These are phyloP conservation scores for Notiomystis cincta DNA, from an alignment of 2,113 vertebrate species.

Conservation along the genomic window DNA sequence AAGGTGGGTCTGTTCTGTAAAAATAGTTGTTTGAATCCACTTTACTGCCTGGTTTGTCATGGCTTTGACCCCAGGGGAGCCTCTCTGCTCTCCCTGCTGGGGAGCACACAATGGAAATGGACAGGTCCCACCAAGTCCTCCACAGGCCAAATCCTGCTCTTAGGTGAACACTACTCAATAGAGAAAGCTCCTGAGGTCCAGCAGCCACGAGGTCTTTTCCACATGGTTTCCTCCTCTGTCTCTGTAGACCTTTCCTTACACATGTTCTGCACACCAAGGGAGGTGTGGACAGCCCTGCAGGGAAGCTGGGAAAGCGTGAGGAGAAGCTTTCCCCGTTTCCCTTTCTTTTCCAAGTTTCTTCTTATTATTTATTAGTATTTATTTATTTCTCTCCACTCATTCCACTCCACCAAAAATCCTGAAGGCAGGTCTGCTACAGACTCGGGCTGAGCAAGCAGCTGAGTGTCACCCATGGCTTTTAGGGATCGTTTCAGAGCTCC, in stretches of 20 bases:
- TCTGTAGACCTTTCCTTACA: background rate
- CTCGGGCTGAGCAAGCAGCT: background rate
- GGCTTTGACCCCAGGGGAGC: background rate
- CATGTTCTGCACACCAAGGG: background rate
- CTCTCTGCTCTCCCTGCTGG: background rate
- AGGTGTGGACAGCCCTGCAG: background rate
- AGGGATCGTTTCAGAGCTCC: background rate
- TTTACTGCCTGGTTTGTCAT: background rate
- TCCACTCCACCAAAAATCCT: conserved; percentile 7
- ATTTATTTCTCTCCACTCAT: conserved; percentile 40
- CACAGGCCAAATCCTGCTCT: background rate
- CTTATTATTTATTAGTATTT: conserved; percentile 65
- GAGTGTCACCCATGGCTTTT: background rate
- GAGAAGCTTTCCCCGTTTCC: background rate
- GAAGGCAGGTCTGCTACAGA: background rate
- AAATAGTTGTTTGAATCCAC: background rate
- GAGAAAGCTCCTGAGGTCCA: background rate
- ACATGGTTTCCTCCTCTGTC: background rate
- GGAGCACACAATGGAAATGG: background rate
- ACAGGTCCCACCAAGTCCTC: background rate
- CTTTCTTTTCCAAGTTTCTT: background rate
- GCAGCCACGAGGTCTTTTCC: background rate
- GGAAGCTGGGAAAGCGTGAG: background rate
- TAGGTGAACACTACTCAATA: background rate
- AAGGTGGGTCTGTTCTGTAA: background rate